Base-by-base conservation (phyloP, 2,888 invertebrate species). In the Lottia scabra region DNA sequence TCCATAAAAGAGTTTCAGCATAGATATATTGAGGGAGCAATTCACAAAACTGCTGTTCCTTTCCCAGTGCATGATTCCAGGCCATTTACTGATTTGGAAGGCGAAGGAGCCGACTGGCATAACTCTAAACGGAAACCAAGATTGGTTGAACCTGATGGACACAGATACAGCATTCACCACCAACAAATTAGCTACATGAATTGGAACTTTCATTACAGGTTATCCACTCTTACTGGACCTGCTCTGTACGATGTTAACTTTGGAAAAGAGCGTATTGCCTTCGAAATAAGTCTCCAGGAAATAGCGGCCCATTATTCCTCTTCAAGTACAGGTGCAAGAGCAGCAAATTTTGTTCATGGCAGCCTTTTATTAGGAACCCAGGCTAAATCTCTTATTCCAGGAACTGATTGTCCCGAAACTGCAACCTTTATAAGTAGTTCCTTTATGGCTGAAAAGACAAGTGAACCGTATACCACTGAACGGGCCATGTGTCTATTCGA, bases 401-500 rank as follows among this genome's bases (percentile, higher is more conserved):
- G 78, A 13, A 76, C 81, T 1, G 87, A 87, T 68, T 87, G 87
- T 70, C 87, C 87, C 0, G 75, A 71, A 19, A 79, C 83, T 67
- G 81, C 86, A 8, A 80, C 82, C 0, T 84, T 77, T 67, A 70
- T 78, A 19, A 74, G 73, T 19, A 72, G 80, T n/a, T 70, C 74
- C 10, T 68, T 74, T 63, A 26, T 75, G 23, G 64, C 48, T 12
- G 75, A 75, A 43, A 38, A 23, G 66, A 23, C n/a, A 15, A 78
- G 78, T 12, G 68, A 75, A 46, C 73, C 78, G 4, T 43, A 72
- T 0, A 66, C 64, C 13, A 67, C 69, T 0, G 63, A 72, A 15
- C 68, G 77, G 5, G 73, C 82, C 6, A 81, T 82, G 44, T 87
- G 87, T 72, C 68, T 87, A 8, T 87, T 87, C 56, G 87, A 87